A percentile compares a stretch with the other conserved stretches of the same genome.
phyloP scores from a whole-genome alignment of 2,797 vertebrate species.

The Lepidocolaptes lacrymiger region DNA sequence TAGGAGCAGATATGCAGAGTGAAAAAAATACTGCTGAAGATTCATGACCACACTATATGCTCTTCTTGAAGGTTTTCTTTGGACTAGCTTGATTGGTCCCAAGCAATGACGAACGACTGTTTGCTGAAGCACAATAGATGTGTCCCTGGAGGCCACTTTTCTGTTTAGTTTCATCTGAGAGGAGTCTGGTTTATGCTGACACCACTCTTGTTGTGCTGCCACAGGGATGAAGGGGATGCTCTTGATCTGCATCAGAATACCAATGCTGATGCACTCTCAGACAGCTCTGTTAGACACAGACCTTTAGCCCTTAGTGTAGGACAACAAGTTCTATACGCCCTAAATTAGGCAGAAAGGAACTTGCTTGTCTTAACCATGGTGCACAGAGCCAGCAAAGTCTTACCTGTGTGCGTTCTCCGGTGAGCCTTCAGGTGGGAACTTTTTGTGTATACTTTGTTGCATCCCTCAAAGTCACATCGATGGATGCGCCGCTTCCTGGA shows the following conservation, averaged over 20 bases:
- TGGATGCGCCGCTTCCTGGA: conserved; percentile 98
- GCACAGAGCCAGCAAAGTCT: neutral
- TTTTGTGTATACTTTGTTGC: conserved; percentile 99
- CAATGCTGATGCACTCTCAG: neutral
- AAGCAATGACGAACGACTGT: neutral
- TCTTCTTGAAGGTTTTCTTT: neutral
- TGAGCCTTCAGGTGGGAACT: conserved; percentile 99
- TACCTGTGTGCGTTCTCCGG: conserved; percentile 96
- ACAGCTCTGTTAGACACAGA: neutral
- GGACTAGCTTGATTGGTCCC: neutral
- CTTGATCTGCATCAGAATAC: neutral
- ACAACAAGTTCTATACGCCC: neutral
- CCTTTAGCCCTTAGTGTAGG: neutral
- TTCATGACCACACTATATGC: neutral
- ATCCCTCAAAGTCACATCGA: conserved; percentile 98
- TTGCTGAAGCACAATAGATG: neutral
- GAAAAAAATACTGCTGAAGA: neutral
- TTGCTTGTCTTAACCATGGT: neutral
- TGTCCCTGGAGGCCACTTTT: neutral
- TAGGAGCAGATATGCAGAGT: neutral
- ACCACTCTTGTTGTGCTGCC: neutral
- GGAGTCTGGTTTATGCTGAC: neutral
- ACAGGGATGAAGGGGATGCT: neutral
- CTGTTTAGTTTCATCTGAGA: neutral
- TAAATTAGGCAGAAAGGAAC: neutral